Evolutionary conservation across 2,113 vertebrate species (phyloP), one percentile per base, ranked within the genome.

Genomic region (Sitta europaea): DNA sequence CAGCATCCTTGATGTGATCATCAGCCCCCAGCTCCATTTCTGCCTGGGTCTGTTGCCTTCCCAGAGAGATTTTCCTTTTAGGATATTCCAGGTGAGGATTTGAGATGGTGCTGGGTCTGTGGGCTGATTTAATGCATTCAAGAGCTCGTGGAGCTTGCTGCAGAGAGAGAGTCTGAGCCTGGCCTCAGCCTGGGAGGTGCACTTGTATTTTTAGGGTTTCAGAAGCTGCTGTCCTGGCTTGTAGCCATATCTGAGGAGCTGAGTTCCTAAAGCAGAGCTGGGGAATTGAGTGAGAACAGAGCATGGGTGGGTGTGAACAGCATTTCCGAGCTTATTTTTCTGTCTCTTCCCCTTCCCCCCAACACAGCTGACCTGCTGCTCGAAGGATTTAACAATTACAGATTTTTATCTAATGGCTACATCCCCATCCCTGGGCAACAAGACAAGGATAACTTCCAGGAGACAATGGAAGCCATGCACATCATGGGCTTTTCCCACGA

Each of bases 361-460:
- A 17, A 74, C 29, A 66, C 95, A 99, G 99, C 99, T 21, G 99
- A 99, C 93, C 97, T 99, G 96, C 98, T 99, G 66, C 98, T 99
- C 2, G 99, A 99, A 96, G 98, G 98, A 54, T 99, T 99, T 91
- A 99, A 98, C 98, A 98, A 98, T 97, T 99, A 99, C 97, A 98
- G 99, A 59, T 99, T 99, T 98, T 97, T 99, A 86, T 99, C 99
- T 62, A 99, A 99, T 22, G 99, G 99, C 66, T 99, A 99, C 96
- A 98, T 99, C 90, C 98, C 99, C 58, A 99, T 99, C 93, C 99
- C 99, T 36, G 99, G 99, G 19, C 99, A 99, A 40, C 99, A 99
- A 93, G 99, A 99, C 98, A 99, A 99, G 92, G 99, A 99, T 59
- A 99, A 99, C 95, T 99, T 99, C 70, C 99, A 99, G 97, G 99